These are phyloP conservation scores for Panzeria rudis DNA, from an alignment of 2,888 invertebrate species.

Conservation along the genomic window DNA sequence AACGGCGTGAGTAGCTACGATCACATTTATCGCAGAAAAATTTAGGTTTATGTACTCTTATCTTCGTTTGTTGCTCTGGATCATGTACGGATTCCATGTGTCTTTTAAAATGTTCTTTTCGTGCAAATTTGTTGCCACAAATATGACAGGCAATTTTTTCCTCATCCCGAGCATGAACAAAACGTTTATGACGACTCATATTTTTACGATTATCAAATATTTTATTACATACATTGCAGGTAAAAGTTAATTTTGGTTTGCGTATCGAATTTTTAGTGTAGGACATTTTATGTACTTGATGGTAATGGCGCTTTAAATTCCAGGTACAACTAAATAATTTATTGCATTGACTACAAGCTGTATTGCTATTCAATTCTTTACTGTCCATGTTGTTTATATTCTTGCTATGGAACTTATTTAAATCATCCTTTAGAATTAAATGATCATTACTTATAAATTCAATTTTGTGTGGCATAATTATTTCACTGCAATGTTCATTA, in stretches of 20 bases:
- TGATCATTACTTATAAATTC: background rate
- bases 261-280: too few relatives aligned
- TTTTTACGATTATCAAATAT: background rate
- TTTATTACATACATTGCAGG: conserved; percentile 20
- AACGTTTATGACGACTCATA: conserved; percentile 17
- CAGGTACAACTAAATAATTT: background rate
- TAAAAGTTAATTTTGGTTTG: too few relatives aligned
- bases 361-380: background rate
- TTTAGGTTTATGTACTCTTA: too few relatives aligned
- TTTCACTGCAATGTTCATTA: background rate
- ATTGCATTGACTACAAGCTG: background rate
- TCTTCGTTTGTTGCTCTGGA: background rate
- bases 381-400: background rate
- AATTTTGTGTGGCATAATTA: background rate
- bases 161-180: conserved; percentile 22
- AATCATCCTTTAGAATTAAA: background rate
- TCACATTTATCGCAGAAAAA: conserved; percentile 24
- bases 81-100: conserved; percentile 13
- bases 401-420: background rate
- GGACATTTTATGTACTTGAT: too few relatives aligned
- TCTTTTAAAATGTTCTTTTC: conserved; percentile 3
- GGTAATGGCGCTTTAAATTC: conserved; percentile 3
- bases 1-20: background rate
- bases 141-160: background rate
- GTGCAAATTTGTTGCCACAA: conserved; percentile 19